These are phyloP conservation scores for Blastobasis lacticolella DNA, from an alignment of 2,888 invertebrate species.

Conservation along the genomic window DNA sequence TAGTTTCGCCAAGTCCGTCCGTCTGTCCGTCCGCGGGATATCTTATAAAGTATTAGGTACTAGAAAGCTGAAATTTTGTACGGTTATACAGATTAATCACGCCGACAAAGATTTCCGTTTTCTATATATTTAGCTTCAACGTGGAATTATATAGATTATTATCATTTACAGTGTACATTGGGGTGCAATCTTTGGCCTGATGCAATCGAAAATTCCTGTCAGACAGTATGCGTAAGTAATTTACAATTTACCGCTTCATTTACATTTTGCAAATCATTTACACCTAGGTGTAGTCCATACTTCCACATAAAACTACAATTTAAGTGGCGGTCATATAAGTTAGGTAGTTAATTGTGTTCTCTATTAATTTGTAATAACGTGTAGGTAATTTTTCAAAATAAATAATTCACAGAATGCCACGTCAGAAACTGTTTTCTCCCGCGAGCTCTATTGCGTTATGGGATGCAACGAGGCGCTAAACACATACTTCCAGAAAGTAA, in stretches of 20 bases:
- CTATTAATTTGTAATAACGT: too few species aligned
- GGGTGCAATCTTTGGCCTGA: conserved; percentile 87
- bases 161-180: conserved; percentile 81
- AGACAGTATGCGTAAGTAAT: conserved; percentile 86
- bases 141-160: background rate
- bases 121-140: too few species aligned
- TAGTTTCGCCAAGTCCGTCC: too few species aligned
- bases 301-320: background rate
- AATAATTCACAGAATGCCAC: conserved; percentile 77
- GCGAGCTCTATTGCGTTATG: conserved; percentile 84
- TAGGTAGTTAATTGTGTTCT: too few species aligned
- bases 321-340: too few species aligned
- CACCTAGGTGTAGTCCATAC: too few species aligned
- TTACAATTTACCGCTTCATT: background rate
- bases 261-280: background rate
- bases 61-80: too few species aligned
- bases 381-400: too few species aligned
- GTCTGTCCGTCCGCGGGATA: too few species aligned
- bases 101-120: too few species aligned
- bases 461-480: conserved; percentile 88
- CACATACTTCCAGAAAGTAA: conserved; percentile 81
- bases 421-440: conserved; percentile 77
- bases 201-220: conserved; percentile 84
- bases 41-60: too few species aligned
- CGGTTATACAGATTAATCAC: too few species aligned